These are phyloP conservation scores for Channa maculata DNA, from an alignment of 2,113 vertebrate species.

Conservation along the genomic window DNA sequence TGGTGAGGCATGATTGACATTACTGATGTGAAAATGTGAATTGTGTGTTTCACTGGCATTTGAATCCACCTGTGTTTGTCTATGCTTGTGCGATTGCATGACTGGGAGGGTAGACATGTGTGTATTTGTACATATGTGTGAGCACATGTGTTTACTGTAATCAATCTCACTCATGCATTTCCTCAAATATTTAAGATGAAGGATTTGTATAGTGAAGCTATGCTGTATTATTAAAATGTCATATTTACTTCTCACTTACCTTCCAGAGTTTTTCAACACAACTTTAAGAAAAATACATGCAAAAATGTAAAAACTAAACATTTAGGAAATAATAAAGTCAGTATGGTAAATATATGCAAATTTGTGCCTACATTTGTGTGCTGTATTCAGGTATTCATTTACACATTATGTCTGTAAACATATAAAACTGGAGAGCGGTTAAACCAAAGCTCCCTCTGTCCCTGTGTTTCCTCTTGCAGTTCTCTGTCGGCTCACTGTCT, in stretches of 20 bases:
- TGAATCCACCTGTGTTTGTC: background rate
- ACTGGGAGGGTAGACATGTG: background rate
- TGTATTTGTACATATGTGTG: background rate
- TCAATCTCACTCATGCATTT: background rate
- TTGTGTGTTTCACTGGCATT: too few relatives aligned
- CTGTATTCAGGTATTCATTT: constrained; percentile 7
- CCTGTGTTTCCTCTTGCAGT: constrained; percentile 20
- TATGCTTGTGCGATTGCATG: constrained; percentile 2
- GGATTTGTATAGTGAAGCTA: too few relatives aligned
- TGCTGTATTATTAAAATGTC: too few relatives aligned
- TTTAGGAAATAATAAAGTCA: background rate
- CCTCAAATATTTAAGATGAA: background rate
- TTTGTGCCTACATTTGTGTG: background rate
- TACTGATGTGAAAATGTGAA: too few relatives aligned
- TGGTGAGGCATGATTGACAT: too few relatives aligned
- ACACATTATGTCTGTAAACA: constrained; percentile 6
- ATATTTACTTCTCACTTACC: too few relatives aligned
- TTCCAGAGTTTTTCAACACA: too few relatives aligned
- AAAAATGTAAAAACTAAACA: background rate
- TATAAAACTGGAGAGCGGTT: constrained; percentile 3
- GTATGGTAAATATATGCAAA: background rate
- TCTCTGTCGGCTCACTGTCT: constrained; percentile 48
- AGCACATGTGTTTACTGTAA: background rate
- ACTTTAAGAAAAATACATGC: background rate
- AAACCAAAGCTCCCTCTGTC: constrained; percentile 17